Base-by-base conservation (phyloP, 92 coral and sea anemone species). In the Metridium senile region DNA sequence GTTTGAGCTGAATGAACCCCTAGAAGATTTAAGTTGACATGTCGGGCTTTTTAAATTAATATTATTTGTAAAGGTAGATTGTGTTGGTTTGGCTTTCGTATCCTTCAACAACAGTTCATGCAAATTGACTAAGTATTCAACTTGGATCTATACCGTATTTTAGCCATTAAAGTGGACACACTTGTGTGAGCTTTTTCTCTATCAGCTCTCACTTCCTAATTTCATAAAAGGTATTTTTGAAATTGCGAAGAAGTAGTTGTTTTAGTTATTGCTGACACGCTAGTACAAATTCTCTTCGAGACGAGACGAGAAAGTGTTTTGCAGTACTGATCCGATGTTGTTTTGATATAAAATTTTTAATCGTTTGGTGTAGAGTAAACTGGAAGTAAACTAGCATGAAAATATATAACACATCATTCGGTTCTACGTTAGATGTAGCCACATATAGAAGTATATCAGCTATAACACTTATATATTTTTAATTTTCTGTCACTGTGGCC, bases 31-130 rank as follows among this genome's bases (percentile, higher is more conserved):
- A 28, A 28, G 39, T 28, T 31, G 69, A 30, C 39, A 20, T 63
- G 45, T 63, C 6, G 45, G 69, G 49, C 13, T 26, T 31, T 58
- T 21, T 28, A 23, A 21, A 17, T 31, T 28, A 63, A 28, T 63
- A 28, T 26, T 63, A 19, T 28, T 28, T 0, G 45, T 63, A 16
- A 63, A 63, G 39, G 49, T 30, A 18, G 1, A 28, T 9, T 63
- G 27, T 31, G 43, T 28, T 63, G 9, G 9, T 63, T 63, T 20
- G 69, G 69, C 39, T 63, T 63, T 63, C 69, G 69, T 63, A 39
- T 28, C n/a, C 4, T 63, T 9, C 25, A 23, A 4, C 10, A 8
- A 23, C 23, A 9, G 6, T 63, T 21, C 31, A 59, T 26, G 22
- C 65, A 59, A 54, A 54, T 59, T 23, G 65, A 26, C 65, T 11